Percentiles rank a stretch among this genome's conserved stretches.
These are phyloP conservation scores for Spodoptera exigua DNA, from an alignment of 2,888 invertebrate species.

Conservation along the genomic window DNA sequence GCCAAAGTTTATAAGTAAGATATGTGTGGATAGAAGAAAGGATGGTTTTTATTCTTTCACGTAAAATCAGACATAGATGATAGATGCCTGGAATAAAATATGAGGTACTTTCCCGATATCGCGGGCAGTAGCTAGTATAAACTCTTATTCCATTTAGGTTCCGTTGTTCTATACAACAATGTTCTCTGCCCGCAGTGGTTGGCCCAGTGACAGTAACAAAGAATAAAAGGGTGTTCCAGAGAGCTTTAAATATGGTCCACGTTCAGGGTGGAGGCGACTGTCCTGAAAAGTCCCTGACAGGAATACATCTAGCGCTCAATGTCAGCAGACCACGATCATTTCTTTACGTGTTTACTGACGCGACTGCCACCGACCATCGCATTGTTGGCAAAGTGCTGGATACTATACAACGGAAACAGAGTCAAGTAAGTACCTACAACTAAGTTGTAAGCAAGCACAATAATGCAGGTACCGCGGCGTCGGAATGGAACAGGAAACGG, in stretches of 20 bases:
- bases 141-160: too few species aligned
- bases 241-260: constrained; percentile 86
- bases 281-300: constrained; percentile 92
- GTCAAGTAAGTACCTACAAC: constrained; percentile 88
- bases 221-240: constrained; percentile 90
- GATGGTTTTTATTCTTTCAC: too few species aligned
- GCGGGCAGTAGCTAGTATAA: too few species aligned
- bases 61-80: too few species aligned
- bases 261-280: constrained; percentile 93
- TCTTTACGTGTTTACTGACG: constrained; percentile 94
- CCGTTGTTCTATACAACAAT: not conserved
- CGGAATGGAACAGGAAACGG: too few species aligned
- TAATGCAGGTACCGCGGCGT: too few species aligned
- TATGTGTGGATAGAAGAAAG: too few species aligned
- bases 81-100: too few species aligned
- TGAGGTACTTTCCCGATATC: too few species aligned
- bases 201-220: constrained; percentile 90
- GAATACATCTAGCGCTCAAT: constrained; percentile 91
- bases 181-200: constrained; percentile 24
- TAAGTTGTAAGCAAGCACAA: too few species aligned
- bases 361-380: constrained; percentile 91
- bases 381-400: constrained; percentile 90
- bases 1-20: too few species aligned
- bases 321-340: constrained; percentile 91
- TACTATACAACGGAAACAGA: constrained; percentile 92